These are phyloP conservation scores for Eremophila alpestris DNA, from an alignment of 2,797 vertebrate species.

Conservation along the genomic window DNA sequence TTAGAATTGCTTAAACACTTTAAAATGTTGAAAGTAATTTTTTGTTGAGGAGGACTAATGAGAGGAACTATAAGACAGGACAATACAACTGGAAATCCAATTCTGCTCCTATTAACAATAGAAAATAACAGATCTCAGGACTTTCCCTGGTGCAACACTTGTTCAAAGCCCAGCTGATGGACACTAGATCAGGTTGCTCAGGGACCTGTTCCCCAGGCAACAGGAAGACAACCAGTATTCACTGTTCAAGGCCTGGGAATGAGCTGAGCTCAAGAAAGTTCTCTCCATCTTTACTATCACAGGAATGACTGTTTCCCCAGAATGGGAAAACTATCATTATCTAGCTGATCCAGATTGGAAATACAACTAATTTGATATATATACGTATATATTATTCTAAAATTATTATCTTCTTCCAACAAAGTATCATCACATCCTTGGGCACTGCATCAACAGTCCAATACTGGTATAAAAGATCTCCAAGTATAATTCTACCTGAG, in stretches of 20 bases:
- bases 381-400: background rate
- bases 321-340: background rate
- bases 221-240: background rate
- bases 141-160: background rate
- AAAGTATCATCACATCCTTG: background rate
- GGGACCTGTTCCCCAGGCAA: background rate
- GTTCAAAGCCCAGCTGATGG: background rate
- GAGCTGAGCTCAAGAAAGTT: background rate
- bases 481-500: background rate
- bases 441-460: background rate
- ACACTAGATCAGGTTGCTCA: background rate
- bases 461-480: background rate
- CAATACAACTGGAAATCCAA: background rate
- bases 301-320: background rate
- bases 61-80: background rate
- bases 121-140: background rate
- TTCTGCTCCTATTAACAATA: background rate
- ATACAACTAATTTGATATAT: background rate
- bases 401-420: background rate
- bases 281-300: background rate
- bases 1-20: background rate
- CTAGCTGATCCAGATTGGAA: background rate
- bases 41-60: background rate
- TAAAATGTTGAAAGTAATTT: background rate
- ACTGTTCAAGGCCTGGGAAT: background rate